These are phyloP conservation scores for Distichodus sexfasciatus DNA, from an alignment of 2,797 vertebrate genomes.

Conservation along the genomic window DNA sequence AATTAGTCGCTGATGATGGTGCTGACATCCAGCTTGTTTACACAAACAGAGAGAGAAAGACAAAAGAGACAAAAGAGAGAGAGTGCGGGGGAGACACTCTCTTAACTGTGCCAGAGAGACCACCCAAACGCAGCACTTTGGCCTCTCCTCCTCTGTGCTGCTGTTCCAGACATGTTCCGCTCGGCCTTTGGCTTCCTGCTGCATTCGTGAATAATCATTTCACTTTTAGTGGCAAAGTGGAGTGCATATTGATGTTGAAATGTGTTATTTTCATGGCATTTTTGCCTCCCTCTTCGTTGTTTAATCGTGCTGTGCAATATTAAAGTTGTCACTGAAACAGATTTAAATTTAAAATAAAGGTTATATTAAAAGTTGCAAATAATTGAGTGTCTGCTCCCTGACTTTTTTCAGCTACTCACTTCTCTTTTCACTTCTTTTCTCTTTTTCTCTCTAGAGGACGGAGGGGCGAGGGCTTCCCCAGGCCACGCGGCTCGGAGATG, in stretches of 20 bases:
- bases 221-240: constrained; percentile 9
- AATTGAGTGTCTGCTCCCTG: not conserved
- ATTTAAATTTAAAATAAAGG: not conserved
- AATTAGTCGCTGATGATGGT: constrained; percentile 56
- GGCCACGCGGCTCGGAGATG: constrained; percentile 71
- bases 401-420: not conserved
- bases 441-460: constrained; percentile 73
- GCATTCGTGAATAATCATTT: constrained; percentile 13
- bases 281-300: constrained; percentile 6
- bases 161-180: constrained; percentile 14
- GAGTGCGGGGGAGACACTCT: constrained; percentile 9
- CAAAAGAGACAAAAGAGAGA: constrained; percentile 35
- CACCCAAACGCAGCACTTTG: constrained; percentile 32
- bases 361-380: not conserved
- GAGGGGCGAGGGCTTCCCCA: constrained; percentile 75
- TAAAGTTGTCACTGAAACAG: not conserved
- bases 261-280: not conserved
- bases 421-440: constrained; percentile 3
- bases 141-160: constrained; percentile 19
- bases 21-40: constrained; percentile 54
- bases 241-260: constrained; percentile 10
- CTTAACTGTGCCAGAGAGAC: constrained; percentile 38
- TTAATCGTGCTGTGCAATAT: not conserved
- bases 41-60: constrained; percentile 51
- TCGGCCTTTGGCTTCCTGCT: constrained; percentile 8